Conservation (phyloP, 2,113 vertebrate species). For the Microcebus jonahi region DNA sequence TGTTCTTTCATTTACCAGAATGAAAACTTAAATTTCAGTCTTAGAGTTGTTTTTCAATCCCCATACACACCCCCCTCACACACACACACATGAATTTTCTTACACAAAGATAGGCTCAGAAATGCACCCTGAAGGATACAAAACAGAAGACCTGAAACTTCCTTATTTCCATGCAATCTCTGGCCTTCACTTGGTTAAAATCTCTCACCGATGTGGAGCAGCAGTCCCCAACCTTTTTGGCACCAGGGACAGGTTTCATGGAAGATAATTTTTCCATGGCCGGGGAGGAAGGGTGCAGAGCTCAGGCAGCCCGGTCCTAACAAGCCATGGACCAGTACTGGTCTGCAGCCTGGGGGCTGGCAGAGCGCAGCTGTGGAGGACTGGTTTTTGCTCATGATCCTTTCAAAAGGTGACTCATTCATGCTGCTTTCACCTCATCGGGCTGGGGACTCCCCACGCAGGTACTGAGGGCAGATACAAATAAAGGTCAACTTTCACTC, state of each 20-base stretch:
- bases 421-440: background rate
- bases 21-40: background rate
- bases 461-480: background rate
- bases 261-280: too few relatives aligned
- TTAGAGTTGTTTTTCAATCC: background rate
- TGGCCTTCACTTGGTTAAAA: background rate
- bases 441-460: background rate
- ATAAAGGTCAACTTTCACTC: background rate
- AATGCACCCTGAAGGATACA: background rate
- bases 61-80: rapidly evolving
- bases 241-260: too few relatives aligned
- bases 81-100: background rate
- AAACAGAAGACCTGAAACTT: background rate
- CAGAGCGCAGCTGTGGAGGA: background rate
- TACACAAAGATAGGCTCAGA: background rate
- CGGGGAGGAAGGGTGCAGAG: too few relatives aligned
- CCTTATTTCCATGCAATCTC: background rate
- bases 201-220: background rate
- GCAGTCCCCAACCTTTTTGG: too few relatives aligned
- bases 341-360: too few relatives aligned
- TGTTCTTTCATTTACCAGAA: background rate
- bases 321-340: too few relatives aligned
- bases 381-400: background rate
- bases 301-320: too few relatives aligned
- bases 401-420: background rate